These are phyloP conservation scores for Neolamprologus kungweensis DNA, from an alignment of 2,113 vertebrate genomes.

Conservation along the genomic window DNA sequence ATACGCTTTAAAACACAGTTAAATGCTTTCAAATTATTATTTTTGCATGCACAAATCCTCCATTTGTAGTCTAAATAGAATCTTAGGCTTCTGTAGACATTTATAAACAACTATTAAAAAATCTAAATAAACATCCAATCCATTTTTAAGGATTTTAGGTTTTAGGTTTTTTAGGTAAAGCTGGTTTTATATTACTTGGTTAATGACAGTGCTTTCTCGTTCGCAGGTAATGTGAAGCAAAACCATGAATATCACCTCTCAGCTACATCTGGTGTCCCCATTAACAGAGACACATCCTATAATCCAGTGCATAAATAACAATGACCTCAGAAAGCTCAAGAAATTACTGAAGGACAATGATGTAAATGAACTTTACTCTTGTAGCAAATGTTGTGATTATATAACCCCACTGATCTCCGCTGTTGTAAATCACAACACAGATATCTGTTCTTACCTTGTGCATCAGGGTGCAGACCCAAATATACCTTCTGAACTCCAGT, in stretches of 20 bases:
- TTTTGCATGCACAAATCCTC: too few species aligned
- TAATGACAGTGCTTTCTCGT: too few species aligned
- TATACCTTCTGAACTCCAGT: neutral
- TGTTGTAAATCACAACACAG: neutral
- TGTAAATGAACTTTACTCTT: constrained; percentile 15
- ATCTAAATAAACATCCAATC: fast-evolving
- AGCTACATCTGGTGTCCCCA: neutral
- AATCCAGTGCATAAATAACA: constrained; percentile 23
- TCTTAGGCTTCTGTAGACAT: too few species aligned
- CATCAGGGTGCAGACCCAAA: neutral
- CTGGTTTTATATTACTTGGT: too few species aligned
- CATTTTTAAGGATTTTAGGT: too few species aligned
- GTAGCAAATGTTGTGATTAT: neutral
- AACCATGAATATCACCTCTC: too few species aligned
- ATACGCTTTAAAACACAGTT: too few species aligned
- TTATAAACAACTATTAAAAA: too few species aligned
- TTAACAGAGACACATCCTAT: constrained; percentile 9
- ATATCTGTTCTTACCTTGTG: constrained; percentile 20
- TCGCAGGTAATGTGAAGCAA: too few species aligned
- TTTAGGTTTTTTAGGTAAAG: too few species aligned
- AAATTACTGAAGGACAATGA: neutral
- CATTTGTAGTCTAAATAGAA: too few species aligned
- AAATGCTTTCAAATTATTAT: too few species aligned
- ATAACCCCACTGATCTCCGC: constrained; percentile 52
- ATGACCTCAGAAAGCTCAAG: neutral